These are phyloP conservation scores for Acanthisitta chloris DNA, from an alignment of 2,113 vertebrate genomes.

Conservation along the genomic window DNA sequence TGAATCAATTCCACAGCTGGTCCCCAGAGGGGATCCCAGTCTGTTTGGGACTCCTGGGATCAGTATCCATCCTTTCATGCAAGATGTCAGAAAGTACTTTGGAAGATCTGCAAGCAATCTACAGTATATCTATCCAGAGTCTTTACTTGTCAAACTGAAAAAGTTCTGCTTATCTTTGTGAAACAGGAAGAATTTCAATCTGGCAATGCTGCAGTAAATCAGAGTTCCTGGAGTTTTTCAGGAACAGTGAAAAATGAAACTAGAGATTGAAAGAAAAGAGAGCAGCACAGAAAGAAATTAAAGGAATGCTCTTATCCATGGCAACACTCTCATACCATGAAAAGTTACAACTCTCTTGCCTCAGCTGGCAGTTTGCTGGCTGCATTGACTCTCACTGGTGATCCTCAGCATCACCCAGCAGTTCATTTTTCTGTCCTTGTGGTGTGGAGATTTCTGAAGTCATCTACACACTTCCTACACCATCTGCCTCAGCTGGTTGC, in stretches of 20 bases:
- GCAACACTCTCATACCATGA: neutral
- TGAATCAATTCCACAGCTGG: neutral
- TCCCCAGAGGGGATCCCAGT: neutral
- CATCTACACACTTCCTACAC: neutral
- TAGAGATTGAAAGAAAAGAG: neutral
- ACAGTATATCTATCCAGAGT: neutral
- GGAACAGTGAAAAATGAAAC: neutral
- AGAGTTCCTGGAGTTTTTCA: neutral
- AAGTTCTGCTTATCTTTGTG: neutral
- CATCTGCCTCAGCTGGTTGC: neutral
- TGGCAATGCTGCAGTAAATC: neutral
- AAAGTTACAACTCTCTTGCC: neutral
- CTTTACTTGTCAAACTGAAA: neutral
- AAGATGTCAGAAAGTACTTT: neutral
- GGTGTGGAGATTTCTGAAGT: neutral
- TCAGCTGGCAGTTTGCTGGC: neutral
- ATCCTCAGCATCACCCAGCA: neutral
- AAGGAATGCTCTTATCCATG: neutral
- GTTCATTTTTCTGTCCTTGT: neutral
- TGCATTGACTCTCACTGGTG: neutral
- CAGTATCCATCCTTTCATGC: neutral
- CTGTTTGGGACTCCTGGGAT: neutral
- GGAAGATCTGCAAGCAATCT: neutral
- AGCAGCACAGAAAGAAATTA: neutral
- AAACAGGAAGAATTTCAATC: neutral